Evolutionary conservation across 2,888 invertebrate genomes (phyloP).

Genomic region (Prosapia bicincta): DNA sequence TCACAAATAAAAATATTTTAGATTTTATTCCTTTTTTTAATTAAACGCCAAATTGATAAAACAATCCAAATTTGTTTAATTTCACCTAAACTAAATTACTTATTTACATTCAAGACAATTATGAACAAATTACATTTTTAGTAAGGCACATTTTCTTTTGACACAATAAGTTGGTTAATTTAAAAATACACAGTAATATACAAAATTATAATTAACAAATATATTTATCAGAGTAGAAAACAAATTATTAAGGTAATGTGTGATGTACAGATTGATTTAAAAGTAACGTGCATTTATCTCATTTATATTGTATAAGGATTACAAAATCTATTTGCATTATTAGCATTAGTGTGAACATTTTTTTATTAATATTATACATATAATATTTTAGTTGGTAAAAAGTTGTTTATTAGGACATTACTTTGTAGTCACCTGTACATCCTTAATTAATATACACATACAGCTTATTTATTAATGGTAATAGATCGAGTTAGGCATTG

Average conservation of each 20-base stretch:
- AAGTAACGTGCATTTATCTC: neutral
- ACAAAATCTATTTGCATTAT: no score
- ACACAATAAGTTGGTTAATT: neutral
- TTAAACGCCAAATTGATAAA: neutral
- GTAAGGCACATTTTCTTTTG: neutral
- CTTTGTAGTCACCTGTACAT: neutral
- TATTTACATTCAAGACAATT: neutral
- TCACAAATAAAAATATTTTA: neutral
- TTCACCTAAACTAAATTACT: neutral
- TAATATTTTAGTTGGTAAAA: no score
- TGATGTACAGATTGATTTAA: neutral
- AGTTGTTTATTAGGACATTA: neutral
- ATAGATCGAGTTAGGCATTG: neutral
- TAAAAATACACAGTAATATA: neutral
- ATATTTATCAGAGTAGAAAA: neutral
- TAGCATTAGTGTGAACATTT: no score
- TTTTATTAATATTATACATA: no score
- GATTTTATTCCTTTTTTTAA: neutral
- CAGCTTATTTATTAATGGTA: neutral
- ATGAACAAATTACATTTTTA: neutral
- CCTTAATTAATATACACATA: neutral
- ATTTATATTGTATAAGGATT: no score
- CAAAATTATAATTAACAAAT: neutral
- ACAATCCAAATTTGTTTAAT: neutral
- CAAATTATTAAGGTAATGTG: neutral